A percentile compares a stretch with the other conserved stretches of the same genome.
These are phyloP conservation scores for Troglohyphantes excavatus DNA, from an alignment of 2,888 invertebrate species.

Conservation along the genomic window DNA sequence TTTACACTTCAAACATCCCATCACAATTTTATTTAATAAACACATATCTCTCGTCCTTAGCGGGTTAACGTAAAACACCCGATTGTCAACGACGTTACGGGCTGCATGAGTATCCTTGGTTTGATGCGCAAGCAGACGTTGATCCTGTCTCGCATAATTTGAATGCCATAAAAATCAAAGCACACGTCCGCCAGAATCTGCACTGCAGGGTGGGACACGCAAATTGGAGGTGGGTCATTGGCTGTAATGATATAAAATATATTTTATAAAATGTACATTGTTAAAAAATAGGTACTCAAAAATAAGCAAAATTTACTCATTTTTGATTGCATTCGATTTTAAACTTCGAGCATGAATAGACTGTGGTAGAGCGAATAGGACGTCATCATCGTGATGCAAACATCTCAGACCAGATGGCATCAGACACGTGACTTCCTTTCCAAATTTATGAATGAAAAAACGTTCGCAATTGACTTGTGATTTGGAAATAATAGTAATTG, in stretches of 20 bases:
- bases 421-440: too few species aligned
- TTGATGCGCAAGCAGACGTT: not conserved
- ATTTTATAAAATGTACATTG: not conserved
- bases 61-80: not conserved
- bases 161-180: not conserved
- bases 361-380: not conserved
- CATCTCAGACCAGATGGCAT: too few species aligned
- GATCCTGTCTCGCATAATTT: not conserved
- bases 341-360: too few species aligned
- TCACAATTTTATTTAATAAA: not conserved
- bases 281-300: not conserved
- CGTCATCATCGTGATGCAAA: not conserved
- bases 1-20: not conserved
- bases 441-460: too few species aligned
- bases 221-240: constrained; percentile 28
- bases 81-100: not conserved
- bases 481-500: too few species aligned
- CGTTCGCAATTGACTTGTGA: too few species aligned
- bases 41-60: not conserved
- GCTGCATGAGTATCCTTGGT: not conserved
- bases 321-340: not conserved
- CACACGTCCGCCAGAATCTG: not conserved
- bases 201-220: not conserved
- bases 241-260: constrained; percentile 15
- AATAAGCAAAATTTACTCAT: not conserved